Base-by-base conservation (phyloP, 2,113 vertebrate species). In the Cheilinus undulatus region DNA sequence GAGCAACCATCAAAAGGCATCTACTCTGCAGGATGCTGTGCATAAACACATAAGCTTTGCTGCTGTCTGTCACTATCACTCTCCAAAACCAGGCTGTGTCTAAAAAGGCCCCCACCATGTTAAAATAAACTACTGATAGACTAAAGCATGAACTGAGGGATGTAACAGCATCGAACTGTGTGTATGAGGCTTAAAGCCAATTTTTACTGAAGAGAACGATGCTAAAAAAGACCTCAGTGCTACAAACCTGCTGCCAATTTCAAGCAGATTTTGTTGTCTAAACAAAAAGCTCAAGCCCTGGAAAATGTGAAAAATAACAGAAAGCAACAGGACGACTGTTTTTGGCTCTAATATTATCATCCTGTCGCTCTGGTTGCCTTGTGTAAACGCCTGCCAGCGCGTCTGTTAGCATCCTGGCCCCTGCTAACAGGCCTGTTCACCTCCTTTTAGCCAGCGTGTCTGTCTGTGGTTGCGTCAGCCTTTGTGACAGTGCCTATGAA, bases 401-500 rank as follows among this genome's bases (percentile, higher is more conserved):
- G 4, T 54, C 38, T 74, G 48, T 53, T 40, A 22, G 57, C 42
- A 40, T 65, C 61, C 51, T 36, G 43, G 19, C 42, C 40, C 19
- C 51, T 13, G 53, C 48, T 34, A 12, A 27, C 48, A 13, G 2
- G 52, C 46, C 57, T 14, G 36, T 75, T 69, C 54, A 19, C 49
- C 70, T 68, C 60, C 15, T 73, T 69, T 65, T 14, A 63, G 73
- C 42, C 76, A 36, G 54, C 40, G 27, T 43, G 56, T 57, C 51
- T 24, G 46, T 13, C 42, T 75, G 57, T 52, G 72, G 80, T 80
- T 85, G 77, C 71, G 38, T 88, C 82, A 84, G 86, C 68, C 76
- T 73, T 49, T 77, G 78, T 73, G 78, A 82, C 69, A 36, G 19
- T 7, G 63, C 54, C 74, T 75, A 89, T 90, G 79, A 90, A 92